Evolutionary conservation across 2,797 vertebrate species (phyloP).

Genomic region (Pseudochirops corinnae): DNA sequence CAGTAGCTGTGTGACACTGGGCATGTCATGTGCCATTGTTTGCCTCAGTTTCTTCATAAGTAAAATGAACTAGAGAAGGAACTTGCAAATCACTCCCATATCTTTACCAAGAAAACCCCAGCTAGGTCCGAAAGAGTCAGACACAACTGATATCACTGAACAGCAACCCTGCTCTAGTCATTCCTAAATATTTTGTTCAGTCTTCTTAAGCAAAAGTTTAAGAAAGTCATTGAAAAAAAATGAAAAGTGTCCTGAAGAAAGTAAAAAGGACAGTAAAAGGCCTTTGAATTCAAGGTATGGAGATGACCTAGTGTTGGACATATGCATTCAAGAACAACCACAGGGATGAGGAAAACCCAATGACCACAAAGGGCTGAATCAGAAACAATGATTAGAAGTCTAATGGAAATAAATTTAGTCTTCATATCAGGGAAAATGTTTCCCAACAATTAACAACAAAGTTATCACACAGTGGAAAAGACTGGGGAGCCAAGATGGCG

Average conservation of each 20-base stretch:
- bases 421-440: neutral
- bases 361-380: neutral
- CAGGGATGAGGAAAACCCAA: neutral
- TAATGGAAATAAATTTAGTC: neutral
- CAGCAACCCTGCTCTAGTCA: neutral
- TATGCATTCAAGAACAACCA: neutral
- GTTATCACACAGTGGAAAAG: neutral
- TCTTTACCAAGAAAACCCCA: neutral
- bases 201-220: neutral
- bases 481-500: no score
- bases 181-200: neutral
- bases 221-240: neutral
- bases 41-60: neutral
- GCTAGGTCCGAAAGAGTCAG: neutral
- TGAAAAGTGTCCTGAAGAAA: neutral
- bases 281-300: neutral
- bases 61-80: neutral
- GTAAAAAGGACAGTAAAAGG: neutral
- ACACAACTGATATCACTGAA: neutral
- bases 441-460: neutral
- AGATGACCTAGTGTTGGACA: neutral
- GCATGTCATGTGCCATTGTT: neutral
- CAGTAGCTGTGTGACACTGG: neutral
- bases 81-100: neutral
- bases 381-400: neutral